Percentiles rank a stretch among this genome's conserved stretches.
Evolutionary conservation across 2,888 invertebrate genomes (phyloP).

Genomic region (Tricholauxania praeusta): DNA sequence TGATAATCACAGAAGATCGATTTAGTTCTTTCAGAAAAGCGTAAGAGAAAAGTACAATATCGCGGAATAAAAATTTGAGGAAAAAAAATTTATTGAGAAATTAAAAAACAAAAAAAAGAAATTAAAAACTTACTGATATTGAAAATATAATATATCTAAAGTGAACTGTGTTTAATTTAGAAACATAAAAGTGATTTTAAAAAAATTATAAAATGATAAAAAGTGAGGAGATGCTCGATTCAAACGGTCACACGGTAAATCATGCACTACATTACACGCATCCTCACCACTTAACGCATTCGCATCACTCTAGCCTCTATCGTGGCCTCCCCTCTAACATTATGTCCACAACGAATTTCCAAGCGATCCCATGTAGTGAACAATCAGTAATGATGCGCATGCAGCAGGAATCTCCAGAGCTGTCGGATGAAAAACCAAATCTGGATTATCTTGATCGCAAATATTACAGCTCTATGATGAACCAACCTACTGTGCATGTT

Average conservation of each 20-base stretch:
- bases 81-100: too few relatives aligned
- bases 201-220: slow-evolving; percentile 58
- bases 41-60: slow-evolving; percentile 54
- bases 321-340: slow-evolving; percentile 57
- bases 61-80: slow-evolving; percentile 12
- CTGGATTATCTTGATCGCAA: slow-evolving; percentile 62
- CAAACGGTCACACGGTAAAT: slow-evolving; percentile 46
- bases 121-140: background rate
- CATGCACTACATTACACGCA: slow-evolving; percentile 46
- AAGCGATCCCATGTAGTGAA: slow-evolving; percentile 52
- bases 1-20: slow-evolving; percentile 28
- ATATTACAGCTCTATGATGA: slow-evolving; percentile 56
- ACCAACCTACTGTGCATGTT: slow-evolving; percentile 39
- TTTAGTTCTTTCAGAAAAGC: slow-evolving; percentile 57
- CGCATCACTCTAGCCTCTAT: slow-evolving; percentile 52
- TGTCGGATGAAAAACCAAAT: slow-evolving; percentile 63
- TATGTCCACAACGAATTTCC: slow-evolving; percentile 57
- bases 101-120: too few relatives aligned
- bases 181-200: slow-evolving; percentile 44
- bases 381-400: slow-evolving; percentile 49
- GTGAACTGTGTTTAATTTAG: background rate
- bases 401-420: slow-evolving; percentile 59
- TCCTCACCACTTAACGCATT: slow-evolving; percentile 45
- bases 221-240: slow-evolving; percentile 63
- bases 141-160: background rate